Evolutionary conservation across 1,140 invertebrate genomes (phyloP).

Genomic region (Diorhabda sublineata): DNA sequence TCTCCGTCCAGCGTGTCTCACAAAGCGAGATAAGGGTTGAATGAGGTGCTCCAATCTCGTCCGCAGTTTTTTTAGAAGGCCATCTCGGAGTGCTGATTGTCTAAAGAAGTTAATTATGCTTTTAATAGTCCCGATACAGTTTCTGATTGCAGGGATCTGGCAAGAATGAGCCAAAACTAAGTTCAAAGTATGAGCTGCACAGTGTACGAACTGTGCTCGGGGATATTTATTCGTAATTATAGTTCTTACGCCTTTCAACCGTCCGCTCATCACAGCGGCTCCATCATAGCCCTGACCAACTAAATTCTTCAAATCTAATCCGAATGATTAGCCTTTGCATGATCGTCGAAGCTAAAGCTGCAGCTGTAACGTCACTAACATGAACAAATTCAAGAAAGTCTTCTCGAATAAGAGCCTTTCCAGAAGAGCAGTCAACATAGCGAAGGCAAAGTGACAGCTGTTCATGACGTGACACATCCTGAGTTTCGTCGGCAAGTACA

Average conservation of each 20-base stretch:
- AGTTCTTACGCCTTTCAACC: no score
- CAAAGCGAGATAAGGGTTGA: background rate
- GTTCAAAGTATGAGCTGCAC: no score
- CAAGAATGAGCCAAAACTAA: background rate
- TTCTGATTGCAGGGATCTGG: background rate
- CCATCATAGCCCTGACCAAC: no score
- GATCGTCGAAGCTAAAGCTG: no score
- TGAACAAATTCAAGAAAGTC: conserved; percentile 16
- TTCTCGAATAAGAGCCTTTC: conserved; percentile 4
- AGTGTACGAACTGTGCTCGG: no score
- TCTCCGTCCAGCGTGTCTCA: conserved; percentile 11
- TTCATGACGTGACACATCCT: conserved; percentile 17
- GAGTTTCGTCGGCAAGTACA: conserved; percentile 20
- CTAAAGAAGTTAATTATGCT: background rate
- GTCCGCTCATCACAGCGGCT: no score
- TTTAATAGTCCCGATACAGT: conserved; percentile 6
- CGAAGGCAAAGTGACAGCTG: conserved; percentile 22
- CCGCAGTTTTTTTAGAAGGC: background rate
- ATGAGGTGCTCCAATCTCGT: no score
- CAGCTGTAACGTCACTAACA: background rate
- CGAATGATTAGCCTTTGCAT: no score
- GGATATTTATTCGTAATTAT: no score
- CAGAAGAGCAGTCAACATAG: conserved; percentile 6
- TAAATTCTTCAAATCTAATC: no score
- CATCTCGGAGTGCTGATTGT: background rate